These are phyloP conservation scores for Anticlea derivata DNA, from an alignment of 2,888 invertebrate species.

Conservation along the genomic window DNA sequence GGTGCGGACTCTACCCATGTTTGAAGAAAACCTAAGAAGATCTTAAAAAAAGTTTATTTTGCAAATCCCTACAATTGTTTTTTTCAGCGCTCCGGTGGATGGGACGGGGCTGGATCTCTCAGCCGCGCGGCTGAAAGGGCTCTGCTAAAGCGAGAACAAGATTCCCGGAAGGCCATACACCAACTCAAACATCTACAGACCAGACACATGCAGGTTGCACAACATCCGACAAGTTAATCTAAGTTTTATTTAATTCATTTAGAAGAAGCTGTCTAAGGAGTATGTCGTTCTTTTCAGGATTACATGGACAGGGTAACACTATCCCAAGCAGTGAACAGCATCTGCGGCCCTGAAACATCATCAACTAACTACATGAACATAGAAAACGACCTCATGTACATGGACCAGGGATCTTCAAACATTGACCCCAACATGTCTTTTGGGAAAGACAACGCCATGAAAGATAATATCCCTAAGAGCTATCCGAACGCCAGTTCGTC, in stretches of 20 bases:
- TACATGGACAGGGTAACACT: constrained; percentile 75
- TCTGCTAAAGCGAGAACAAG: constrained; percentile 70
- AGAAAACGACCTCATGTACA: constrained; percentile 72
- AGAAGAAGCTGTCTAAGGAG: not conserved
- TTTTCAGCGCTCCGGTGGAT: constrained; percentile 56
- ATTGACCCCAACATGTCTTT: constrained; percentile 62
- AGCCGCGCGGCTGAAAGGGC: constrained; percentile 74
- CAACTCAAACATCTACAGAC: constrained; percentile 73
- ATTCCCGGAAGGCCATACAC: constrained; percentile 76
- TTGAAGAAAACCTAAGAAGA: too few species aligned
- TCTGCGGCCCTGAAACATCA: constrained; percentile 68
- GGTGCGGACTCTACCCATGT: too few species aligned
- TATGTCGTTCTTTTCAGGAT: constrained; percentile 54
- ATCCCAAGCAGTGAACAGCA: constrained; percentile 76
- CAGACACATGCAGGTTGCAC: constrained; percentile 70
- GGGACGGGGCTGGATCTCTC: constrained; percentile 62
- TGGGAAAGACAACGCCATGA: constrained; percentile 60
- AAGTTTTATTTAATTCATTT: too few species aligned
- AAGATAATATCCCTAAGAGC: constrained; percentile 62
- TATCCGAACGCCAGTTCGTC: constrained; percentile 56
- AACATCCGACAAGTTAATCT: not conserved
- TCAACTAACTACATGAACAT: constrained; percentile 67
- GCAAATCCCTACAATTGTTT: too few species aligned
- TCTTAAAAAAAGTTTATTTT: not conserved
- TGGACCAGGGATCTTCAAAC: constrained; percentile 68